Evolutionary conservation across 2,888 invertebrate species (phyloP).

Genomic region (Macroteleia sp.): DNA sequence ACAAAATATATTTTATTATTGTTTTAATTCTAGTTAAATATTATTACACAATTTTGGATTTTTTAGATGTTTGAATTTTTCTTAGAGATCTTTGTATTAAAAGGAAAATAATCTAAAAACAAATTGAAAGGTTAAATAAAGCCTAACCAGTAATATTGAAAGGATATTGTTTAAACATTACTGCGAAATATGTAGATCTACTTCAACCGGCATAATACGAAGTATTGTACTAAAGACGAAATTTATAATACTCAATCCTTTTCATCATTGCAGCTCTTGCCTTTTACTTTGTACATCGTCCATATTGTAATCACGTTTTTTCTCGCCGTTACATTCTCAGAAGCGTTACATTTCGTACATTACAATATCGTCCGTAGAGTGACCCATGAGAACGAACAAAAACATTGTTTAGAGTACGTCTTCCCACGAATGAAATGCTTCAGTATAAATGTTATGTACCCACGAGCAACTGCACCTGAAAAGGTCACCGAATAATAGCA

Average conservation of each 20-base stretch:
- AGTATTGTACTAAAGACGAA: not conserved
- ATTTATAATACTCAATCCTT: not conserved
- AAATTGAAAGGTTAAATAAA: too few relatives aligned
- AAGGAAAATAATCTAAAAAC: too few relatives aligned
- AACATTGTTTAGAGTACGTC: constrained; percentile 55
- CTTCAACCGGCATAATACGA: not conserved
- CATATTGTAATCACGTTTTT: constrained; percentile 35
- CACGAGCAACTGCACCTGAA: constrained; percentile 52
- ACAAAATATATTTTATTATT: too few relatives aligned
- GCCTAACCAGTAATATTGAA: too few relatives aligned
- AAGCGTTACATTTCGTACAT: constrained; percentile 49
- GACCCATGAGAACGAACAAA: constrained; percentile 53
- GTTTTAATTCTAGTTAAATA: too few relatives aligned
- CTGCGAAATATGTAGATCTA: too few relatives aligned
- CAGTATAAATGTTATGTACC: constrained; percentile 59
- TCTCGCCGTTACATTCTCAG: not conserved
- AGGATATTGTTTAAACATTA: too few relatives aligned
- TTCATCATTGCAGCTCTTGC: constrained; percentile 10
- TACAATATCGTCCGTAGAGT: constrained; percentile 30
- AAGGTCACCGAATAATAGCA: constrained; percentile 63
- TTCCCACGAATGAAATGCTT: constrained; percentile 59
- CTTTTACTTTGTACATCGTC: constrained; percentile 15
- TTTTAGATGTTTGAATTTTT: too few relatives aligned
- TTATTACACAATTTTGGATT: too few relatives aligned
- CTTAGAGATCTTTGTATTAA: too few relatives aligned